Conservation (phyloP, 2,113 vertebrate species). For the Ceyx margarethae region DNA sequence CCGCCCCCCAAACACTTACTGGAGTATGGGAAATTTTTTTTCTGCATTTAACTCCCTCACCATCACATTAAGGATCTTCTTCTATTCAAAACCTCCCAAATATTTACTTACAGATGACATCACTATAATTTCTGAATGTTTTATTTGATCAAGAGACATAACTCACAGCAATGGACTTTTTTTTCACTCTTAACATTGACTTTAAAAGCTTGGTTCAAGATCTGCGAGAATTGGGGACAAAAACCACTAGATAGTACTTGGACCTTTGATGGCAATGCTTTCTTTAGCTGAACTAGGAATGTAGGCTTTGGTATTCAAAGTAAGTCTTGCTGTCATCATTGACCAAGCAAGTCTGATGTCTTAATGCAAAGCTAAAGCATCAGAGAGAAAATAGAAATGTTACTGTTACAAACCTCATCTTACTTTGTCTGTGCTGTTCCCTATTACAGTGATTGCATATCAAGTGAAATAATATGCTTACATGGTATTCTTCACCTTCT, state of each 20-base stretch:
- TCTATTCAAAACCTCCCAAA: neutral
- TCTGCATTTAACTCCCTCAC: neutral
- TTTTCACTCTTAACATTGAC: neutral
- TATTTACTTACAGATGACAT: neutral
- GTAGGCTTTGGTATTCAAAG: neutral
- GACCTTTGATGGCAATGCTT: neutral
- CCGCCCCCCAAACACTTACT: neutral
- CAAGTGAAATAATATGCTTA: neutral
- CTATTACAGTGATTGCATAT: neutral
- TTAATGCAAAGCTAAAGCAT: neutral
- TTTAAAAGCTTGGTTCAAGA: neutral
- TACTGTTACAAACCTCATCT: neutral
- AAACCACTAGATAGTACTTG: neutral
- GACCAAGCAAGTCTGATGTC: neutral
- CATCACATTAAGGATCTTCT: neutral
- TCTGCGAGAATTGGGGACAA: neutral
- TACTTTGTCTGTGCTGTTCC: neutral
- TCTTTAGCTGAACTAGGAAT: neutral
- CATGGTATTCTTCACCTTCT: neutral
- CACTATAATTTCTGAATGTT: neutral
- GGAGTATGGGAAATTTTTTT: neutral
- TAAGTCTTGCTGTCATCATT: neutral
- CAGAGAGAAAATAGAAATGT: neutral
- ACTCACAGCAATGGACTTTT: neutral
- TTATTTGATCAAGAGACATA: neutral